Conservation (phyloP, 2,797 vertebrate genomes). For the Spinibarbus caldwelli region DNA sequence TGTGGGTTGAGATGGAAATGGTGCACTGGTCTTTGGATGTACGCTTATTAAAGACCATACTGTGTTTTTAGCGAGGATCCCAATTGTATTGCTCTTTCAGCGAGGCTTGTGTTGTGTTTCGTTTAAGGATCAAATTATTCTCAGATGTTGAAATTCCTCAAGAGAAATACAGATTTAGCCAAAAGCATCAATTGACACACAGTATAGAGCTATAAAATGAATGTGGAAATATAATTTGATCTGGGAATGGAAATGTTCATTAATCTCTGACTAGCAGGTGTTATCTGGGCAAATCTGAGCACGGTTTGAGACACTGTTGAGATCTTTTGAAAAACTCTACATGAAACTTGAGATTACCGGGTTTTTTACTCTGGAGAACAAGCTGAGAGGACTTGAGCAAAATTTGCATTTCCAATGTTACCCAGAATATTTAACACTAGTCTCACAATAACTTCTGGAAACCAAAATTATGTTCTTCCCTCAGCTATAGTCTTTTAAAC, state of each 20-base stretch:
- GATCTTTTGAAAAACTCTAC: background rate
- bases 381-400: background rate
- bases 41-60: constrained; percentile 27
- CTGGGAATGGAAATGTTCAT: background rate
- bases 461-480: background rate
- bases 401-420: background rate
- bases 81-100: background rate
- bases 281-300: background rate
- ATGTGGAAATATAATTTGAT: background rate
- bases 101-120: background rate
- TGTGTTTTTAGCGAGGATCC: background rate
- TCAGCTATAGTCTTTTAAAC: background rate
- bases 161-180: background rate
- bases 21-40: constrained; percentile 61
- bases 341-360: background rate
- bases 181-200: background rate
- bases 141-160: background rate
- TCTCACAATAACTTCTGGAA: background rate
- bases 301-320: background rate
- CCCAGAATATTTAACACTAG: background rate
- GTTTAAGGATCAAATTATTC: background rate
- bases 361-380: background rate
- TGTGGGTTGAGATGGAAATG: constrained; percentile 50
- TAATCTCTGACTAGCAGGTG: background rate
- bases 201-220: background rate